Evolutionary conservation across 2,888 invertebrate genomes (phyloP), one percentile per base, ranked within the genome.

Genomic region (Scrobipalpa costella): DNA sequence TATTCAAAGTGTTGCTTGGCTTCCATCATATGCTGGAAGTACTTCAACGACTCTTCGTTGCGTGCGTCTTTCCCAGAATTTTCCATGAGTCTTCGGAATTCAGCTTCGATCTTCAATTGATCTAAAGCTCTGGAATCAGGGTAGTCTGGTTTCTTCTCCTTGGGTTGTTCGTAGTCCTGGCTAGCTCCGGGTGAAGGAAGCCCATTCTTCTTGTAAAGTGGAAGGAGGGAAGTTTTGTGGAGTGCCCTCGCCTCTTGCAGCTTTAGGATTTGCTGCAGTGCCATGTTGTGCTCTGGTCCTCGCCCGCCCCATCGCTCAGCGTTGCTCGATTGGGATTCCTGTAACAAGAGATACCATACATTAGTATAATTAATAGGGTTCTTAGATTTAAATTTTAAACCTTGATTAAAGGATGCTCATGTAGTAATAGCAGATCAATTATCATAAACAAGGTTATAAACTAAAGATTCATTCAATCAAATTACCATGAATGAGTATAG

Each of bases 291-390:
- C 90, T 98, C 98, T 84, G 97, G 96, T 75, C 95, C 96, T 83
- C 96, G 95, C 81, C 97, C 95, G 78, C 94, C 95, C 97, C 98
- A 98, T 93, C 95, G 94, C 92, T 97, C 97, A 87, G 97, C 93
- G 80, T 95, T 93, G 84, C 94, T 94, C 75, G 96, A 95, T 88
- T 95, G 94, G 75, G 95, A 93, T 92, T 97, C 96, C 97, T 97
- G 92, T 5, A 92, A 93, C 85, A 90, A 88, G n/a, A 72, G 73
- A 74, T 75, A 71, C 40, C 59, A 17, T 13, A 44, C 21, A 59
- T 59, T 59, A 67, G 38, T 44, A 13, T 15, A 17, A 44, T 38
- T 17, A 55, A 55, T 55, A n/a, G 55, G 1, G 15, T n/a, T 55
- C 15, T 34, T 9, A 34, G 33, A 55, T 55, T 15, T 34, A 34